Evolutionary conservation across 2,113 vertebrate genomes (phyloP).

Genomic region (Tachysurus vachellii): DNA sequence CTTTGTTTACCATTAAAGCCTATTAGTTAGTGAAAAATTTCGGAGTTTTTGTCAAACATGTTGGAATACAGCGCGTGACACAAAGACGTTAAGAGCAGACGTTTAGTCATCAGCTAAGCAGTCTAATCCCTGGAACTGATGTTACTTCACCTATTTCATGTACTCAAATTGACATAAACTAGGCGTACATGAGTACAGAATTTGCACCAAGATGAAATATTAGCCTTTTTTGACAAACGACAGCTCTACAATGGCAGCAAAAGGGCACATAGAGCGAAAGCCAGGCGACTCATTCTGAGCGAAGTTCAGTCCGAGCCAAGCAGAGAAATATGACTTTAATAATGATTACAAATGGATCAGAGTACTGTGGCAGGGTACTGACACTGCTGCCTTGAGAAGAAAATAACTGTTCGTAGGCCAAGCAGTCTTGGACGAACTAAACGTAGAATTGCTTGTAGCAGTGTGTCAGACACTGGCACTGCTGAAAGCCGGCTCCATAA

Average conservation of each 20-base stretch:
- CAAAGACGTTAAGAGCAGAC: background rate
- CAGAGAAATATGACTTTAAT: constrained; percentile 76
- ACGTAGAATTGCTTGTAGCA: constrained; percentile 76
- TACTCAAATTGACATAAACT: background rate
- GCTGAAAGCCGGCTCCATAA: constrained; percentile 69
- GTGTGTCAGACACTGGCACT: constrained; percentile 67
- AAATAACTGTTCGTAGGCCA: constrained; percentile 47
- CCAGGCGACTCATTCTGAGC: constrained; percentile 61
- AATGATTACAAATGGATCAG: constrained; percentile 67
- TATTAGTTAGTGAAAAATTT: background rate
- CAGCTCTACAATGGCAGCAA: background rate
- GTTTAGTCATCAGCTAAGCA: background rate
- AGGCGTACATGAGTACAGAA: background rate
- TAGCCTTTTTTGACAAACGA: constrained; percentile 9
- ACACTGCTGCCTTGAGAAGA: constrained; percentile 35
- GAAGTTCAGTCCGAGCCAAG: constrained; percentile 59
- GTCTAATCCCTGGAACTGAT: background rate
- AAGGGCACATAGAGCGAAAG: constrained; percentile 7
- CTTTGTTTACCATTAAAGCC: background rate
- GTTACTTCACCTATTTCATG: background rate
- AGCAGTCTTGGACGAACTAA: constrained; percentile 56
- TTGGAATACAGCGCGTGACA: background rate
- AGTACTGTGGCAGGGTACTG: background rate
- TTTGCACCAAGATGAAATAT: background rate
- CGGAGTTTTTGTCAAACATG: background rate